These are phyloP conservation scores for Lutraria lutraria DNA, from an alignment of 2,888 invertebrate genomes.

Conservation along the genomic window DNA sequence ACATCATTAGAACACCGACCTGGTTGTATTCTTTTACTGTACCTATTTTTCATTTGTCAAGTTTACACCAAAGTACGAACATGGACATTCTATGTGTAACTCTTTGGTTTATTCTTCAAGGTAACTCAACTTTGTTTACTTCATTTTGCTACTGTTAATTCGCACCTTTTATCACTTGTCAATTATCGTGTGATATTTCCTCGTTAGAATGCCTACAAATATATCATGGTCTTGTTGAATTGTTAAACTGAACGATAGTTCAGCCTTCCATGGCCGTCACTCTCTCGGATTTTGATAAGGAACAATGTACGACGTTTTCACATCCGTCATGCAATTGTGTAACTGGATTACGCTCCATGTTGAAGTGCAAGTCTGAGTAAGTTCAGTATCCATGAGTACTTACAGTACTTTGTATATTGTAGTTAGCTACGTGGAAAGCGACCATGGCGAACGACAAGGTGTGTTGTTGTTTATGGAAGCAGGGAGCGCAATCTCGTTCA, in stretches of 20 bases:
- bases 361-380: too few relatives aligned
- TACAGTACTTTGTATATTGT: background rate
- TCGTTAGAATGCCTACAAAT: too few relatives aligned
- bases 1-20: background rate
- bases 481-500: background rate
- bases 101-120: background rate
- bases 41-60: background rate
- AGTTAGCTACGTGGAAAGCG: background rate
- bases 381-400: too few relatives aligned
- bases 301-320: too few relatives aligned
- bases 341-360: too few relatives aligned
- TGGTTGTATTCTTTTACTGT: background rate
- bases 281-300: too few relatives aligned
- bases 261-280: too few relatives aligned
- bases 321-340: too few relatives aligned
- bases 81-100: background rate
- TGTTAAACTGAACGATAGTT: too few relatives aligned
- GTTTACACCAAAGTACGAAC: background rate
- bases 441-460: background rate
- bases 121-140: background rate
- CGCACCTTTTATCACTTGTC: too few relatives aligned
- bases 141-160: background rate
- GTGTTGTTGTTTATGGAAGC: conserved; percentile 6
- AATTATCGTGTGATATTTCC: too few relatives aligned
- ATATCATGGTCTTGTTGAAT: too few relatives aligned